Base-by-base conservation (phyloP, 2,888 invertebrate genomes). In the Lasioglossum villosulum region DNA sequence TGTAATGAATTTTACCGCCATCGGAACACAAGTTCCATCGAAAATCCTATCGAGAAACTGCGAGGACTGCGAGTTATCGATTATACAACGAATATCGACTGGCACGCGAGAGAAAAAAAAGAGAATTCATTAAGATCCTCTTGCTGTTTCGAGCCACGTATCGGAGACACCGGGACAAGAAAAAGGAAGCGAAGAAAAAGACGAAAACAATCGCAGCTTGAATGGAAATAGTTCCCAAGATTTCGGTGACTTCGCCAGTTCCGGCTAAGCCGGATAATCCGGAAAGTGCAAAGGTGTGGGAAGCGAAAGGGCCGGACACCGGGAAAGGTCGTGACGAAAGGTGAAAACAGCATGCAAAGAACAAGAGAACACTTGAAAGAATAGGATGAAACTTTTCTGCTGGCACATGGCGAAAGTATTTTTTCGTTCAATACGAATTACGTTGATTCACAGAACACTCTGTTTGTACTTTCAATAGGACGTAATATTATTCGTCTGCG, bases 221-320 rank as follows among this genome's bases (percentile, higher is more conserved):
- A 37, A 74, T 27, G 45, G 75, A 39, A 73, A 80, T 66, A 72
- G 42, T 71, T 45, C 23, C 34, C 16, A 80, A 83, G 84, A 77
- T 87, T 86, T 75, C 76, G 79, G 74, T 75, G 86, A 84, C 81
- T 77, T 86, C 56, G 59, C 59, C 71, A 68, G 79, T 79, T 68
- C 77, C 81, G 63, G 87, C 75, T 87, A 78, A 87, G 75, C 87
- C 72, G 87, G 87, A 86, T 87, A 79, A 86, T 84, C 87, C 79
- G 86, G 34, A 79, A 75, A 87, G 86, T 84, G 84, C 79, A 63
- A 71, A 82, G 72, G 79, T 63, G 77, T 52, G 71, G 42, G 72
- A 66, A 72, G 45, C 42, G 68, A 77, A 75, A 74, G 79, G 71
- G 48, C 63, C 34, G 77, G 74, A 75, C 75, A 63, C 71, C 70